Evolutionary conservation across 2,797 vertebrate species (phyloP).

Genomic region (Syndactyla subalaris): DNA sequence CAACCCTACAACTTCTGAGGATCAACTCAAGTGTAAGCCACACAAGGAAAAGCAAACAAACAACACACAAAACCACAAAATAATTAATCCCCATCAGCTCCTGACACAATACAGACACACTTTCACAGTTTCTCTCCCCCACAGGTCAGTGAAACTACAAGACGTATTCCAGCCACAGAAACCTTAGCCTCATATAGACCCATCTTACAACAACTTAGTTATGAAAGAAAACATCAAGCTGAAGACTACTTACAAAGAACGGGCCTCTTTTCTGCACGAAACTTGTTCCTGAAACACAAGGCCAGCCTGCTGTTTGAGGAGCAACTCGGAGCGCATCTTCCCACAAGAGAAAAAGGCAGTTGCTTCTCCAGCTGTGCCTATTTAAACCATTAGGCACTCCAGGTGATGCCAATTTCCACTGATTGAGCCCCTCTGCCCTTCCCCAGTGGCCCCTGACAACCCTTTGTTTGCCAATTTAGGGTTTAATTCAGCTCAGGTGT

Average conservation of each 20-base stretch:
- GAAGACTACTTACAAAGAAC: not conserved
- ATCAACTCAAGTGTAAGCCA: not conserved
- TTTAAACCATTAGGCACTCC: not conserved
- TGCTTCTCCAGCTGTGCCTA: not conserved
- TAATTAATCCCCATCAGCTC: not conserved
- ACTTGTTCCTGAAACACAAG: not conserved
- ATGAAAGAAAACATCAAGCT: not conserved
- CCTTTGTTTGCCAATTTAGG: not conserved
- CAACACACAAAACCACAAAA: not conserved
- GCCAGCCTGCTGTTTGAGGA: not conserved
- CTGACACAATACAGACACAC: not conserved
- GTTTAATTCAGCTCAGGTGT: not conserved
- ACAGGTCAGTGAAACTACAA: not conserved
- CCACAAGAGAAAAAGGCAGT: rapidly evolving
- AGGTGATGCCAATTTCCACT: not conserved
- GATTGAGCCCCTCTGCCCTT: not conserved
- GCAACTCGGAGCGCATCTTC: rapidly evolving
- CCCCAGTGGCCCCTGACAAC: not conserved
- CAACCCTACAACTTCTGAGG: not conserved
- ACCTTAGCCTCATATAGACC: not conserved
- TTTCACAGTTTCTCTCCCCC: not conserved
- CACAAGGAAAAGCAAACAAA: not conserved
- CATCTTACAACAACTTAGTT: not conserved
- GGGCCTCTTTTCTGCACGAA: too few species aligned
- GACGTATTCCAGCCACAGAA: too few species aligned